These are phyloP conservation scores for Diacarnus erythraeanus DNA, from an alignment of 37 sponge, comb jelly and placozoan genomes.

Conservation along the genomic window DNA sequence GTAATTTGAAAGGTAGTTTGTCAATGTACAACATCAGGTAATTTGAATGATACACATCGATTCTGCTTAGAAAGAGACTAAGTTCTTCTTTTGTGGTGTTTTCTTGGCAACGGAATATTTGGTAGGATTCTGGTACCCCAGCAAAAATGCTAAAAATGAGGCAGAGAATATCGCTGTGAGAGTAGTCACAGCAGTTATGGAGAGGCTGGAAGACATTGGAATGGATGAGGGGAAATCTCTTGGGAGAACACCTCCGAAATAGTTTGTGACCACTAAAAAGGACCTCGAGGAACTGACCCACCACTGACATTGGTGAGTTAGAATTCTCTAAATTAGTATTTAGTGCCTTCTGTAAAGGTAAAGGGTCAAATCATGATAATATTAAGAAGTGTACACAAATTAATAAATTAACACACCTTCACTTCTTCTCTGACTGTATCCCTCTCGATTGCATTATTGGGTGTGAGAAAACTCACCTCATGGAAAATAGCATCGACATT, in stretches of 20 bases:
- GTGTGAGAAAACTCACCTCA: conserved; percentile 55
- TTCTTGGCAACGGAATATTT: conserved; percentile 62
- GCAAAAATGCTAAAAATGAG: conserved; percentile 56
- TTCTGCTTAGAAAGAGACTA: conserved; percentile 55
- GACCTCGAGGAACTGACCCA: conserved; percentile 37
- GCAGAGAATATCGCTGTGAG: conserved; percentile 29
- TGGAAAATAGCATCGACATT: conserved; percentile 2
- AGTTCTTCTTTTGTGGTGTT: conserved; percentile 69
- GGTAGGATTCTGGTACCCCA: conserved; percentile 72
- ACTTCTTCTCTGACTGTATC: not conserved
- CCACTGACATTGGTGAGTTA: conserved; percentile 17
- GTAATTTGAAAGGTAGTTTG: conserved; percentile 63
- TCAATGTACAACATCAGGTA: conserved; percentile 70
- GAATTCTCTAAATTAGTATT: not conserved
- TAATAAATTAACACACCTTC: not conserved
- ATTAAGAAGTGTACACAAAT: no score
- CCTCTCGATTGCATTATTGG: conserved; percentile 9
- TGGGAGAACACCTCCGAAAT: not conserved
- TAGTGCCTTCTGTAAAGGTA: not conserved
- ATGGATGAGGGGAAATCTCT: not conserved
- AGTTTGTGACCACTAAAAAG: conserved; percentile 33
- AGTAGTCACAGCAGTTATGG: conserved; percentile 38
- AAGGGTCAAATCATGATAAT: not conserved
- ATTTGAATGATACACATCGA: conserved; percentile 13
- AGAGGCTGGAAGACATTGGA: conserved; percentile 9